Base-by-base conservation (phyloP, 2,113 vertebrate species). In the Morone chrysops region DNA sequence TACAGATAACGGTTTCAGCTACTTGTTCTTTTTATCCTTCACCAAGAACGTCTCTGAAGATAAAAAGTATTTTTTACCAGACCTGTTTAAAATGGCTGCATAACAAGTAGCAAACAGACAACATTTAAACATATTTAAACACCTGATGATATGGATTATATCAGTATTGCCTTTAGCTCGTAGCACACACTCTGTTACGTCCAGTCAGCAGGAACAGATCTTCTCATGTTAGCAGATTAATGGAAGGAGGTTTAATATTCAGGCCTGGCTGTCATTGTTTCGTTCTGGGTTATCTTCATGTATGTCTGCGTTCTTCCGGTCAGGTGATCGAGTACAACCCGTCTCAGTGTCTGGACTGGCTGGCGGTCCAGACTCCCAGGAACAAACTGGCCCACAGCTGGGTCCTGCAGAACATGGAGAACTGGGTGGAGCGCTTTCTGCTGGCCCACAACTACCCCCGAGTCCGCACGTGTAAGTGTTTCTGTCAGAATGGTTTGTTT, bases 401-500 rank as follows among this genome's bases (percentile, higher is more conserved):
- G 98, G 98, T 99, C 25, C 95, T 99, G 87, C 98, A 99, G 94
- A 99, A 99, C 94, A 99, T 99, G 98, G 98, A 99, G 82, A 99
- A 97, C 94, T 99, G 98, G 98, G 98, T 99, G 25, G 98, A 99
- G 57, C 96, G 98, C 22, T 99, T 99, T 93, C 97, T 99, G 83
- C 93, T 99, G 94, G 98, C 98, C 5, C 98, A 99, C 94, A 99
- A 99, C 94, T 99, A 99, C 84, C 98, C 98, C 59, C 95, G 98
- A 93, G 98, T 99, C 91, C 97, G 98, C 93, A 99, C 98, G 53
- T 99, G 98, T 99, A 96, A 96, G 97, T 31, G 56, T 12, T 12
- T 22, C 1, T 5, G 47, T 14, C 43, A 45, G 43, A 45, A 8
- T 45, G 8, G 9, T 11, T 45, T 2, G 43, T 6, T 31, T 31